A percentile compares a stretch with the other conserved stretches of the same genome.
phyloP scores from a whole-genome alignment of 1,140 invertebrate species.

The Tetragnatha versicolor region DNA sequence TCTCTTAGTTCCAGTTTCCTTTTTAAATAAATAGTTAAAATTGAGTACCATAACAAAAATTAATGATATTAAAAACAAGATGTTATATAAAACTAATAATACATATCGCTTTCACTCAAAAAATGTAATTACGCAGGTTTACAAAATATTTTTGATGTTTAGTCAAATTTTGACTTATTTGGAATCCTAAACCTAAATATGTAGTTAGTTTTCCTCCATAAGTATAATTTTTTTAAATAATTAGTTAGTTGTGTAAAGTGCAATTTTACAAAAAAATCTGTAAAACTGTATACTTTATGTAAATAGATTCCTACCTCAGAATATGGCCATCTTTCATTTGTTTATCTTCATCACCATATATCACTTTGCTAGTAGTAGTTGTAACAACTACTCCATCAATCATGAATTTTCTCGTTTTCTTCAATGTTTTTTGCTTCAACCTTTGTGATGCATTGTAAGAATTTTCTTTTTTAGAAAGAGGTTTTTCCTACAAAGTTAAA shows the following conservation, averaged over 20 bases:
- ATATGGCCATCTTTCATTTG: conserved; percentile 63
- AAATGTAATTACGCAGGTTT: no score
- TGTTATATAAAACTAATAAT: no score
- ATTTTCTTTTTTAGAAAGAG: conserved; percentile 4
- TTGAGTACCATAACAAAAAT: no score
- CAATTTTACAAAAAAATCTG: no score
- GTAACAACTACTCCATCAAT: conserved; percentile 95
- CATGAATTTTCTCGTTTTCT: conserved; percentile 93
- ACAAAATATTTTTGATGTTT: no score
- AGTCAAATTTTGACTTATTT: no score
- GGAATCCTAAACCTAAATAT: no score
- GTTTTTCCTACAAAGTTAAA: conserved; percentile 33
- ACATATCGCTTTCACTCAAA: no score
- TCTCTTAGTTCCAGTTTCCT: conserved; percentile 92
- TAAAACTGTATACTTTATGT: background rate
- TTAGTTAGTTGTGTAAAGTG: no score
- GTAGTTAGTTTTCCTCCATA: no score
- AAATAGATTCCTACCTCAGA: conserved; percentile 61
- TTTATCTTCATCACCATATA: conserved; percentile 91
- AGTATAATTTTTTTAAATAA: no score
- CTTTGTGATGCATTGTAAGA: conserved; percentile 6
- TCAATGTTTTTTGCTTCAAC: conserved; percentile 80
- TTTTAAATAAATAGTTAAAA: conserved; percentile 50
- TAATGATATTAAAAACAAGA: no score
- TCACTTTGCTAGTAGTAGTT: conserved; percentile 92